Conservation (phyloP, 2,797 vertebrate species). For the Limosa lapponica region DNA sequence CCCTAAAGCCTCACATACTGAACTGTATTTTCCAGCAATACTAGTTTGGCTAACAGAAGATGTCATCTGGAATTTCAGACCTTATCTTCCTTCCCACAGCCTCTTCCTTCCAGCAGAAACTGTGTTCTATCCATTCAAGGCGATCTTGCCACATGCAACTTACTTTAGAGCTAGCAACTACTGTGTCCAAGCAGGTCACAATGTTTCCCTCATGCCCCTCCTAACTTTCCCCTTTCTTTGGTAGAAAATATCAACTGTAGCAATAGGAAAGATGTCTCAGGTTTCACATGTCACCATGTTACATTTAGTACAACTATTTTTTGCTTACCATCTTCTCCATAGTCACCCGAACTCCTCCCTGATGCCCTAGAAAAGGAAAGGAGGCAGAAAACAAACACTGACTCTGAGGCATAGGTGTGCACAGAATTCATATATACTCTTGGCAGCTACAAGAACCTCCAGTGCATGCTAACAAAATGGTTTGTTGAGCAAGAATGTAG, state of each 20-base stretch:
- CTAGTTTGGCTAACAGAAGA: not conserved
- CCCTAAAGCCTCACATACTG: not conserved
- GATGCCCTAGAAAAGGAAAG: conserved; percentile 26
- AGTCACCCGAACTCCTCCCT: conserved; percentile 8
- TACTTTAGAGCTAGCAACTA: not conserved
- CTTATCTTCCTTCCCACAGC: not conserved
- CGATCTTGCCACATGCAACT: not conserved
- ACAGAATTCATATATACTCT: not conserved
- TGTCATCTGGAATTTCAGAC: not conserved
- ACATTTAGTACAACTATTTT: not conserved
- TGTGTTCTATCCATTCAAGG: not conserved
- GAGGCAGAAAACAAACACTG: not conserved
- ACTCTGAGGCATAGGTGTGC: not conserved
- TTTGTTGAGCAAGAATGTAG: not conserved
- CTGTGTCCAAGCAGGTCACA: not conserved
- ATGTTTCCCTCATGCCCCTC: not conserved
- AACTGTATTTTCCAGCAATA: not conserved
- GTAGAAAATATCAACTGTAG: not conserved
- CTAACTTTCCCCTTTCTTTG: not conserved
- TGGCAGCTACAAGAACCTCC: not conserved
- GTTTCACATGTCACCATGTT: not conserved
- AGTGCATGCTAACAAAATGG: not conserved
- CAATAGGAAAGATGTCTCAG: not conserved
- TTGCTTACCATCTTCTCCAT: conserved; percentile 61
- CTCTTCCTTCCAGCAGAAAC: not conserved